Evolutionary conservation across 2,797 vertebrate genomes (phyloP).

Genomic region (Vultur gryphus): DNA sequence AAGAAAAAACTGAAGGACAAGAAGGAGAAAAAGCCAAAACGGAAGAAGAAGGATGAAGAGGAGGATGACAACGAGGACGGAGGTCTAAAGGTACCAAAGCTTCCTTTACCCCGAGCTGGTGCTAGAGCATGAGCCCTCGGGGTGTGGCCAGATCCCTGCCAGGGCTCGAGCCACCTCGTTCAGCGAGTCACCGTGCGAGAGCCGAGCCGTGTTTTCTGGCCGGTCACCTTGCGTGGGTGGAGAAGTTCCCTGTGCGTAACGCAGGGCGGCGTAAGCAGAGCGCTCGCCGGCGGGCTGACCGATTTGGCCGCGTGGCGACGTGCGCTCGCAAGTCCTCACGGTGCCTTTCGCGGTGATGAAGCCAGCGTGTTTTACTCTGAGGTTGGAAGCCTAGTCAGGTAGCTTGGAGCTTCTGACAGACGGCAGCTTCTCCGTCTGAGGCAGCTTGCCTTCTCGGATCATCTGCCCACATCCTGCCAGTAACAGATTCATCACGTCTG

Average conservation of each 20-base stretch:
- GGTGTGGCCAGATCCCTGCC: neutral
- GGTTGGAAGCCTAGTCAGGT: neutral
- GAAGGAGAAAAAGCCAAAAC: constrained; percentile 90
- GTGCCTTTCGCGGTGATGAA: neutral
- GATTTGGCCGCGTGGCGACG: fast-evolving
- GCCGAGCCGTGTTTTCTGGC: neutral
- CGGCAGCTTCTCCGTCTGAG: neutral
- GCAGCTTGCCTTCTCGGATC: neutral
- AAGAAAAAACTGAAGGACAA: constrained; percentile 96
- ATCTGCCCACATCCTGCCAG: fast-evolving
- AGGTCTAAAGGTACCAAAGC: constrained; percentile 69
- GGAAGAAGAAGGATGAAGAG: constrained; percentile 90
- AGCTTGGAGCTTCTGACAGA: neutral
- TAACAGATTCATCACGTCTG: too few species aligned
- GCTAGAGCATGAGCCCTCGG: neutral
- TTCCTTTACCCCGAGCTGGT: neutral
- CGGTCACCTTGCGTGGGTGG: neutral
- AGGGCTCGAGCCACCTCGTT: neutral
- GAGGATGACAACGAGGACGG: constrained; percentile 82
- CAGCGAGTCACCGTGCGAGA: too few species aligned
- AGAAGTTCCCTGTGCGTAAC: neutral
- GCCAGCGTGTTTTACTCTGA: neutral
- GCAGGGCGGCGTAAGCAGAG: fast-evolving
- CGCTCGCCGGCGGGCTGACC: fast-evolving
- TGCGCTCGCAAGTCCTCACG: fast-evolving